Evolutionary conservation across 2,113 vertebrate species (phyloP).

Genomic region (Sardina pilchardus): DNA sequence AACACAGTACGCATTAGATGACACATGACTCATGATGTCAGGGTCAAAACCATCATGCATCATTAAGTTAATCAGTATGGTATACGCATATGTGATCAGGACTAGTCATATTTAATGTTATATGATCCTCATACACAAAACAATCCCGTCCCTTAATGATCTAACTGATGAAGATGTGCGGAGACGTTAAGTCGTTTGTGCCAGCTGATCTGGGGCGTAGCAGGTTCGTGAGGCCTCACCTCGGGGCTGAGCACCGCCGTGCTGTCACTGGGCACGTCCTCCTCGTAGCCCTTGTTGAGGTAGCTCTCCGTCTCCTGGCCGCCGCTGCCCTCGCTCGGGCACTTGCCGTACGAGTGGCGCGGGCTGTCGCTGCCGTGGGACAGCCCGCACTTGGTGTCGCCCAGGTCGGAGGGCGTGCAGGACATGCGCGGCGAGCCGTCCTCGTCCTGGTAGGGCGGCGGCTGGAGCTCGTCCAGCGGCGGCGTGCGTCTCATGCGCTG

Average conservation of each 20-base stretch:
- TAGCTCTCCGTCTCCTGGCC: slow-evolving; percentile 86
- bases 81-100: not conserved
- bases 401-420: slow-evolving; percentile 88
- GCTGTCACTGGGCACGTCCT: slow-evolving; percentile 95
- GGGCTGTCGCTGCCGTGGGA: slow-evolving; percentile 91
- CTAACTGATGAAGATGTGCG: not conserved
- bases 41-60: not conserved
- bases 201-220: not conserved
- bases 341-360: slow-evolving; percentile 85
- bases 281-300: slow-evolving; percentile 92
- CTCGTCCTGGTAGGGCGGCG: slow-evolving; percentile 94
- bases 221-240: slow-evolving; percentile 66
- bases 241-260: slow-evolving; percentile 94
- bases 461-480: slow-evolving; percentile 92
- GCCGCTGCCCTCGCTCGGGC: slow-evolving; percentile 86
- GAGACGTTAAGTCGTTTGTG: too few species aligned
- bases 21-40: not conserved
- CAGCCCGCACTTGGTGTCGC: slow-evolving; percentile 89
- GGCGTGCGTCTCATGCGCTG: slow-evolving; percentile 96
- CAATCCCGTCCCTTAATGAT: not conserved
- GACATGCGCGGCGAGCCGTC: slow-evolving; percentile 94
- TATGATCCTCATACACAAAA: not conserved
- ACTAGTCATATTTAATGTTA: not conserved
- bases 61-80: not conserved
- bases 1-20: not conserved